Conservation (phyloP, 2,113 vertebrate genomes). For the Gasterosteus nipponicus region DNA sequence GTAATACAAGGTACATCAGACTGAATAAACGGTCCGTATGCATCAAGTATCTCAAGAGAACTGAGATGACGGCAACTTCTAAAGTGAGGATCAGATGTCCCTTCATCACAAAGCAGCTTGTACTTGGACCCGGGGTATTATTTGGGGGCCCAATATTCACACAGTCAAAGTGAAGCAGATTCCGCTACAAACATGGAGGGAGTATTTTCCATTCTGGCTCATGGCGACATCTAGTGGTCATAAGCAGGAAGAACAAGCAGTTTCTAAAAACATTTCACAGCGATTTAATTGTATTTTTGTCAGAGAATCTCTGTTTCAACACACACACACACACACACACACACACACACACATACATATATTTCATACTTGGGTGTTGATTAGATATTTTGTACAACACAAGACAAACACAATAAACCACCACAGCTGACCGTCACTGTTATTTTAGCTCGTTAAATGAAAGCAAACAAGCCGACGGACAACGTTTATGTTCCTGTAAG, state of each 20-base stretch:
- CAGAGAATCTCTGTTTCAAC: slow-evolving; percentile 23
- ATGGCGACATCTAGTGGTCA: slow-evolving; percentile 54
- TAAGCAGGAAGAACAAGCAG: slow-evolving; percentile 2
- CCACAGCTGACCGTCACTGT: slow-evolving; percentile 18
- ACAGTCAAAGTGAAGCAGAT: slow-evolving; percentile 3
- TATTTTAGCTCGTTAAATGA: background rate
- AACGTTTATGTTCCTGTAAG: background rate
- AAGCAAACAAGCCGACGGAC: slow-evolving; percentile 17
- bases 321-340: slow-evolving; percentile 18
- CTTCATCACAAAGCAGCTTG: background rate
- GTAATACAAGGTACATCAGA: slow-evolving; percentile 24
- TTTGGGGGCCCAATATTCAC: background rate
- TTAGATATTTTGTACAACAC: slow-evolving; percentile 21
- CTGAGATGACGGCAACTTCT: slow-evolving; percentile 35
- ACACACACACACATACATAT: slow-evolving; percentile 17
- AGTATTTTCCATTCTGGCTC: background rate
- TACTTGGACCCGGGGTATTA: background rate
- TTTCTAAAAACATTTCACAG: slow-evolving; percentile 21
- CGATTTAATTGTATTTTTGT: slow-evolving; percentile 7
- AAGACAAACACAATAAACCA: slow-evolving; percentile 31
- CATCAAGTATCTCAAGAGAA: slow-evolving; percentile 45
- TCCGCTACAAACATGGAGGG: background rate
- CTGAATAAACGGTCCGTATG: slow-evolving; percentile 10
- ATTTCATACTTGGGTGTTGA: background rate
- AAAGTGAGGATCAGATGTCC: slow-evolving; percentile 19